A percentile compares a stretch with the other conserved stretches of the same genome.
Evolutionary conservation across 64 coral and sea anemone genomes (phyloP).

Genomic region (Montipora sp.): DNA sequence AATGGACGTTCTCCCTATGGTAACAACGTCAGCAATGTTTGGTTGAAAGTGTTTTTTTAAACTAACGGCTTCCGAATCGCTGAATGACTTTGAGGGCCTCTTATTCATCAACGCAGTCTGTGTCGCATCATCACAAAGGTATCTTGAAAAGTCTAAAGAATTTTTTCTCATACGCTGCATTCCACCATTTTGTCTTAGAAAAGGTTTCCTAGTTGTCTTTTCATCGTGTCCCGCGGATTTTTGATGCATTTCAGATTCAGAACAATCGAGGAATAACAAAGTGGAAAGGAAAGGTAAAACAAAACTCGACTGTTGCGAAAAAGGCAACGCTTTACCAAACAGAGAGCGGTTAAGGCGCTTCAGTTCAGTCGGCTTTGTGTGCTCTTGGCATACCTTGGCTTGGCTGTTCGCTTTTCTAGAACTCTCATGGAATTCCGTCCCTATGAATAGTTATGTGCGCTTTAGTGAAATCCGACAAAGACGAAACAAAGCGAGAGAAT

Average conservation of each 20-base stretch:
- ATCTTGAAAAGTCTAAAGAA: conserved; percentile 38
- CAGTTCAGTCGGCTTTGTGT: background rate
- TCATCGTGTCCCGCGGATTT: background rate
- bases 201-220: background rate
- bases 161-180: background rate
- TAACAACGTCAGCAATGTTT: background rate
- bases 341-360: background rate
- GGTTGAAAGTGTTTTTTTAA: background rate
- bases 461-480: background rate
- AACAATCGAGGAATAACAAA: background rate
- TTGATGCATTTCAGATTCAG: background rate
- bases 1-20: background rate
- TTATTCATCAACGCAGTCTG: background rate
- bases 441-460: background rate
- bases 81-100: conserved; percentile 25
- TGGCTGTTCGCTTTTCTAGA: background rate
- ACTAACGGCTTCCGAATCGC: conserved; percentile 6
- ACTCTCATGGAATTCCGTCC: background rate
- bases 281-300: background rate
- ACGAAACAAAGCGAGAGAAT: background rate
- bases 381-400: background rate
- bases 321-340: background rate
- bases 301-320: background rate
- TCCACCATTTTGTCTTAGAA: background rate
- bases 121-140: background rate